Conservation (phyloP, 2,113 vertebrate species). For the Psophia crepitans region DNA sequence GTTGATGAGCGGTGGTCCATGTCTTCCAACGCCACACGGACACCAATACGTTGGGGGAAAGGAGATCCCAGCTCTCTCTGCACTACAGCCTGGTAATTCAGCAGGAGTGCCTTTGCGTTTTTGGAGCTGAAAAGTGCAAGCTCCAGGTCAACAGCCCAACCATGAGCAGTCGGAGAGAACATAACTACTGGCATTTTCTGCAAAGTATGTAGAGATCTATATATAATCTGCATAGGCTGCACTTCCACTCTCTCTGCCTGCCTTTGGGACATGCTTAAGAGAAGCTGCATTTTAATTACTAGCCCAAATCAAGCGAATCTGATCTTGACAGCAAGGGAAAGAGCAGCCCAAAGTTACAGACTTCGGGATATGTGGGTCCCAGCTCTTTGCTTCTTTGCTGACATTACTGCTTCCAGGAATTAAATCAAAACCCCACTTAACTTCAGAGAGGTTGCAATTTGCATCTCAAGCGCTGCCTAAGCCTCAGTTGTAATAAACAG, state of each 20-base stretch:
- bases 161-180: neutral
- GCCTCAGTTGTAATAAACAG: slow-evolving; percentile 8
- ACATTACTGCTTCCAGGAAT: neutral
- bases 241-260: neutral
- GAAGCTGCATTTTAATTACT: slow-evolving; percentile 12
- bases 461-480: neutral
- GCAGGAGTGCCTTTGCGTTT: neutral
- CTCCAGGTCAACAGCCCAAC: slow-evolving; percentile 4
- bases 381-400: neutral
- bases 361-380: neutral
- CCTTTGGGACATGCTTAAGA: slow-evolving; percentile 11
- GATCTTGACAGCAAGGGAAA: neutral
- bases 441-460: slow-evolving; percentile 17
- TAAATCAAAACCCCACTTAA: slow-evolving; percentile 34
- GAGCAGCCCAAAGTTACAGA: neutral
- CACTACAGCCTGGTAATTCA: neutral
- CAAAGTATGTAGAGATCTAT: neutral
- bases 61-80: neutral
- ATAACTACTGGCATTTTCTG: neutral
- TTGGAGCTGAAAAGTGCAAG: neutral
- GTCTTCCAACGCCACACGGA: neutral
- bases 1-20: neutral
- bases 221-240: neutral
- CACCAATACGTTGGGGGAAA: fast-evolving
- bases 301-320: neutral